These are phyloP conservation scores for Ectobius pallidus DNA, from an alignment of 2,888 invertebrate species.

Conservation along the genomic window DNA sequence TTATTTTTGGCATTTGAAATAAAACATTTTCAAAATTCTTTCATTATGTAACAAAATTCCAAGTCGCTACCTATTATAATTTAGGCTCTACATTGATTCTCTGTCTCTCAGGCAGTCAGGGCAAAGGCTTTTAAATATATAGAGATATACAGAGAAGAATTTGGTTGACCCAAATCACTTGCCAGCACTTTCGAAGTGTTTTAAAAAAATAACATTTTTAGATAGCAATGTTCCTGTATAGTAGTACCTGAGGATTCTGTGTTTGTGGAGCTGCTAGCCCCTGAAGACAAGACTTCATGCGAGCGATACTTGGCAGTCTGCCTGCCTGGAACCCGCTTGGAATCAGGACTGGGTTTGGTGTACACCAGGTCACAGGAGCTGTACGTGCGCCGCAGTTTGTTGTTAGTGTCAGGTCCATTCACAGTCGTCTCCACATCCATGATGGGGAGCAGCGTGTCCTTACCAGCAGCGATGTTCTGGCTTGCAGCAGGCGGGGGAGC, in stretches of 20 bases:
- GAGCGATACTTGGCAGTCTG: constrained; percentile 15
- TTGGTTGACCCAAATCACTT: too few relatives aligned
- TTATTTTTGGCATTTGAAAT: too few relatives aligned
- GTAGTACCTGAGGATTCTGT: constrained; percentile 27
- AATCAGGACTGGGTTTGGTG: neutral
- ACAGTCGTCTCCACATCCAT: constrained; percentile 30
- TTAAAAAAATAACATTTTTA: too few relatives aligned
- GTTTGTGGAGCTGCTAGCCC: neutral
- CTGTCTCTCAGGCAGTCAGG: too few relatives aligned
- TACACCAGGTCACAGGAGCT: constrained; percentile 31
- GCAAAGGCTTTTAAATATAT: too few relatives aligned
- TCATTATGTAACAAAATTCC: too few relatives aligned
- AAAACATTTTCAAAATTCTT: too few relatives aligned
- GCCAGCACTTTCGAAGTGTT: too few relatives aligned
- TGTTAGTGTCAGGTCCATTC: neutral
- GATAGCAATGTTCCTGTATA: too few relatives aligned
- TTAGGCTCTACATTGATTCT: too few relatives aligned
- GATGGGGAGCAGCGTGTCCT: constrained; percentile 30
- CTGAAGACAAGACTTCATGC: constrained; percentile 30
- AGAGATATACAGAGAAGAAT: too few relatives aligned
- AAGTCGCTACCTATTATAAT: too few relatives aligned
- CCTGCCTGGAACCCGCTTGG: neutral
- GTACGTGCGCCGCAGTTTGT: constrained; percentile 11
- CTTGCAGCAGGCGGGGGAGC: neutral
- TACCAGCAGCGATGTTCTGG: neutral